A percentile compares a stretch with the other conserved stretches of the same genome.
Conservation (phyloP, 2,113 vertebrate species). For the Excalfactoria chinensis region DNA sequence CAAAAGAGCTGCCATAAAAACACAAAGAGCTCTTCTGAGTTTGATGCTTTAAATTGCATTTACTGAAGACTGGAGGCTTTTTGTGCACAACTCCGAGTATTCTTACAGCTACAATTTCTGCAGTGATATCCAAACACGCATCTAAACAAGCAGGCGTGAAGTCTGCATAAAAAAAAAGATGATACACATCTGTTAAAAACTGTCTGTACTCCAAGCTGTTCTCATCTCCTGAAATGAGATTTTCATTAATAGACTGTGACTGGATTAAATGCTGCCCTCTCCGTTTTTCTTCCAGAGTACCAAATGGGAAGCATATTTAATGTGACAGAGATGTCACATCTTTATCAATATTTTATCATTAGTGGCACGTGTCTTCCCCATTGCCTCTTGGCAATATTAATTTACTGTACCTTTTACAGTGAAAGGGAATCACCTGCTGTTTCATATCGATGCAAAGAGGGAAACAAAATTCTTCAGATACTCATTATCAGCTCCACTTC, state of each 20-base stretch:
- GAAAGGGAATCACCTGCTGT: conserved; percentile 53
- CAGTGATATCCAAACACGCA: background rate
- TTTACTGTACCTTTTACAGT: conserved; percentile 32
- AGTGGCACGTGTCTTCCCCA: conserved; percentile 19
- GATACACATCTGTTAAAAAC: background rate
- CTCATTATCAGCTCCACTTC: conserved; percentile 34
- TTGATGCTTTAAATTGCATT: background rate
- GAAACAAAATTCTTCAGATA: conserved; percentile 40
- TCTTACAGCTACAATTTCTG: background rate
- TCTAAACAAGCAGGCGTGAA: background rate
- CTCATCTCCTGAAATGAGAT: conserved; percentile 21
- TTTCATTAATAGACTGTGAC: conserved; percentile 17
- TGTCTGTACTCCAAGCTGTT: background rate
- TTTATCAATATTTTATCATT: conserved; percentile 68
- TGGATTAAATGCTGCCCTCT: conserved; percentile 18
- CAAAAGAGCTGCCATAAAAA: background rate
- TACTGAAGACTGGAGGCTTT: background rate
- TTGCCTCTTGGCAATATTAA: conserved; percentile 47
- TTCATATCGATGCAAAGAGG: conserved; percentile 13
- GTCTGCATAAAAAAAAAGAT: background rate
- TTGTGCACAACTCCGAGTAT: background rate
- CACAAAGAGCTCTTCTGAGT: background rate
- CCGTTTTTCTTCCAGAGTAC: conserved; percentile 12
- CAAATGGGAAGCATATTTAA: conserved; percentile 37
- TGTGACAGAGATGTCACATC: conserved; percentile 22